Conservation (phyloP, 92 coral and sea anemone genomes). For the Pocillopora grandis region DNA sequence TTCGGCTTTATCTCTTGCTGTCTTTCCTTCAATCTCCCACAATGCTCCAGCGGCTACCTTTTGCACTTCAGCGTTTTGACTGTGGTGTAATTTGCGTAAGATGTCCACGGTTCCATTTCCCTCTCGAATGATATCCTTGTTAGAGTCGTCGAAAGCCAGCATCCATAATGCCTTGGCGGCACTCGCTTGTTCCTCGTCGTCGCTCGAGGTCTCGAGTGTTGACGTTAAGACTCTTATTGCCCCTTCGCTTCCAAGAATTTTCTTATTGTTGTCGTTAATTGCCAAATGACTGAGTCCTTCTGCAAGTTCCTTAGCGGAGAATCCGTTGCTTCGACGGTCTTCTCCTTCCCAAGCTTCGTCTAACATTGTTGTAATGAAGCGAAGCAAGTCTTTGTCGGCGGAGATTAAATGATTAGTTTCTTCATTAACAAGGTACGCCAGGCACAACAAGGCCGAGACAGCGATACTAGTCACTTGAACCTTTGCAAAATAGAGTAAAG, state of each 20-base stretch:
- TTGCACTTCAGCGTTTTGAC: conserved; percentile 33
- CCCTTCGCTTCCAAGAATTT: conserved; percentile 42
- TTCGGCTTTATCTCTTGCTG: background rate
- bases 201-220: conserved; percentile 48
- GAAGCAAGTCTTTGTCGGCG: conserved; percentile 25
- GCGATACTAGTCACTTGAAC: background rate
- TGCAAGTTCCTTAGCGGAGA: conserved; percentile 48
- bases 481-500: conserved; percentile 43
- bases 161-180: conserved; percentile 63
- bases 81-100: conserved; percentile 39
- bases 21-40: conserved; percentile 68
- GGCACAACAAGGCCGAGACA: conserved; percentile 27
- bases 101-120: conserved; percentile 5
- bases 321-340: conserved; percentile 42
- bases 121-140: conserved; percentile 35
- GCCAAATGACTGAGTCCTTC: conserved; percentile 50
- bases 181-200: conserved; percentile 39
- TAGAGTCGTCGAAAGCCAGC: conserved; percentile 62
- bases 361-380: conserved; percentile 24
- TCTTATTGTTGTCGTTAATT: conserved; percentile 45
- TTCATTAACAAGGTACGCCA: conserved; percentile 48
- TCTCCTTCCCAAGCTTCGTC: conserved; percentile 20
- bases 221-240: conserved; percentile 46
- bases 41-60: conserved; percentile 75
- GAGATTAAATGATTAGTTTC: conserved; percentile 38